Conservation (phyloP, 2,113 vertebrate genomes). For the Otus sunia region DNA sequence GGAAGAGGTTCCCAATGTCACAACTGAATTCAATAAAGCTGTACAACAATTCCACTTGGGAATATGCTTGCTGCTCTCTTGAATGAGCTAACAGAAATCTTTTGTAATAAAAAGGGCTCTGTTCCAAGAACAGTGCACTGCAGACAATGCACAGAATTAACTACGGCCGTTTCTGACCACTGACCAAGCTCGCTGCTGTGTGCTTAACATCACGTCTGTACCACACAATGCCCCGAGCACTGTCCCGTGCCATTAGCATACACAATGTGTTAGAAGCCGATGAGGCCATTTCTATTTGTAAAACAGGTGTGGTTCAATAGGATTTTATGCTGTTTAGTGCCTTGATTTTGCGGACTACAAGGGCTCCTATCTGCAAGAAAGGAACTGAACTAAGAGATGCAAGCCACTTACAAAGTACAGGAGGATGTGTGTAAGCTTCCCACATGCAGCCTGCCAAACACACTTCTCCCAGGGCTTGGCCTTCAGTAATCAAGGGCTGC, state of each 20-base stretch:
- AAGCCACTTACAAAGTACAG: neutral
- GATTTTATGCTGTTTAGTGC: neutral
- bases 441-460: neutral
- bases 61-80: neutral
- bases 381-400: neutral
- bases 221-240: neutral
- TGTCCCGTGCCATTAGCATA: neutral
- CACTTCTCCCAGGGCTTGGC: neutral
- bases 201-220: neutral
- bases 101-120: conserved; percentile 2
- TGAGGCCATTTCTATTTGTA: neutral
- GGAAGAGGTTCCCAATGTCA: neutral
- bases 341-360: neutral
- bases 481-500: neutral
- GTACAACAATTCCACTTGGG: neutral
- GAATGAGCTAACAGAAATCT: conserved; percentile 7
- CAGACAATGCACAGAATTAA: neutral
- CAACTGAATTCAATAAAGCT: neutral
- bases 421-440: neutral
- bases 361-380: neutral
- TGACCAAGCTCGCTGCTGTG: neutral
- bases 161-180: neutral
- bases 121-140: neutral
- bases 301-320: neutral
- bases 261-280: neutral